Evolutionary conservation across 2,113 vertebrate genomes (phyloP), one percentile per base, ranked within the genome.

Genomic region (Petroica traversi): DNA sequence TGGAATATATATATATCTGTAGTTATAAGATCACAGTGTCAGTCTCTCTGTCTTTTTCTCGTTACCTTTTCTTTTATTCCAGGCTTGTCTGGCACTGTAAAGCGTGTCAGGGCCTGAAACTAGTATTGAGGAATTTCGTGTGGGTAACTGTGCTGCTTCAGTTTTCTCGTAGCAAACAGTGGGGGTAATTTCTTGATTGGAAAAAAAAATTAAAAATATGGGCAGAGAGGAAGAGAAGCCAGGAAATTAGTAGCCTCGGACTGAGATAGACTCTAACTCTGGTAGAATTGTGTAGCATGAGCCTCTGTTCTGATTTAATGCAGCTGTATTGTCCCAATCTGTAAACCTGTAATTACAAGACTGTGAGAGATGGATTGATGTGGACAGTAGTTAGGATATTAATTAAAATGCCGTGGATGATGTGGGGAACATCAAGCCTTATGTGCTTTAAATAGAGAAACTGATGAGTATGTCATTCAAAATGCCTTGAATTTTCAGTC

Each of bases 1-100:
- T 0, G 0, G 26, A 77, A 49, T 80, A n/a, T 1, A 49, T 80
- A n/a, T 1, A 0, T 71, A 29, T 43, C 14, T 49, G 12, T 68
- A 71, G 28, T 55, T 43, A 48, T 59, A 45, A 74, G 33, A 41
- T 54, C 33, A 51, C 12, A 19, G 57, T 72, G 59, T 17, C 10
- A 31, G 24, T 66, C 24, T 88, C 14, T 77, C 5, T 7, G 2
- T 62, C 9, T 72, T 68, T 72, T 72, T 86, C 4, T 85, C 2
- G 14, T 12, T 38, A 14, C 62, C 22, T 88, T 0, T 29, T 26
- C 19, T 91, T 67, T 86, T 76, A 57, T 81, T 91, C 15, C 4
- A 3, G n/a, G 24, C 15, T 74, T 1, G 2, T 33, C 51, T 87
- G 46, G 38, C 22, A 45, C 49, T 16, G 4, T 51, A 38, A 89